Evolutionary conservation across 2,888 invertebrate species (phyloP).

Genomic region (Acanthopleura granulata): DNA sequence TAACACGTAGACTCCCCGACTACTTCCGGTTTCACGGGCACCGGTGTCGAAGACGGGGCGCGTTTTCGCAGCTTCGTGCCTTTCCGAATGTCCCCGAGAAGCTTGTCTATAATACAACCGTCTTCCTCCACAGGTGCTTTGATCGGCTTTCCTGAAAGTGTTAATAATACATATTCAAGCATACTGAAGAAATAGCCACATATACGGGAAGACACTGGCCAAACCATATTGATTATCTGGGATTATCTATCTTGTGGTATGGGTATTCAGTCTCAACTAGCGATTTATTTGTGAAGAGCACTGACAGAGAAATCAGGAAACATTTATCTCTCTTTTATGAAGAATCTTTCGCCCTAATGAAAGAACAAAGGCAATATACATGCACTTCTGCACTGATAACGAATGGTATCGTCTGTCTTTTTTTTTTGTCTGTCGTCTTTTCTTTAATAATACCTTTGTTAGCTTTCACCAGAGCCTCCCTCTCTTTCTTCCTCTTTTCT

Average conservation of each 20-base stretch:
- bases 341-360: too few species aligned
- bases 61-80: constrained; percentile 56
- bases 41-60: constrained; percentile 15
- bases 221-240: neutral
- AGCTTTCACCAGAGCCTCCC: constrained; percentile 72
- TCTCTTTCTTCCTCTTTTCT: constrained; percentile 81
- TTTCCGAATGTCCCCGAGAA: constrained; percentile 57
- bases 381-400: too few species aligned
- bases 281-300: constrained; percentile 3
- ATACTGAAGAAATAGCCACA: too few species aligned
- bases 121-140: constrained; percentile 52
- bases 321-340: too few species aligned
- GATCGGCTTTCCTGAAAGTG: constrained; percentile 29
- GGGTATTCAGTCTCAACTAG: too few species aligned
- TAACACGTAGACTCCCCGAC: neutral
- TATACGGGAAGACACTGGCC: too few species aligned
- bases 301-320: neutral
- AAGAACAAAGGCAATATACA: too few species aligned
- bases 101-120: constrained; percentile 62
- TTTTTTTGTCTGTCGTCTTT: too few species aligned
- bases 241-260: neutral
- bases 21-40: neutral
- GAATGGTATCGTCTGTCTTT: too few species aligned
- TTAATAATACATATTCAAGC: too few species aligned
- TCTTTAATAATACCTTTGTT: constrained; percentile 33